Base-by-base conservation (phyloP, 2,888 invertebrate genomes). In the Latrodectus hesperus region DNA sequence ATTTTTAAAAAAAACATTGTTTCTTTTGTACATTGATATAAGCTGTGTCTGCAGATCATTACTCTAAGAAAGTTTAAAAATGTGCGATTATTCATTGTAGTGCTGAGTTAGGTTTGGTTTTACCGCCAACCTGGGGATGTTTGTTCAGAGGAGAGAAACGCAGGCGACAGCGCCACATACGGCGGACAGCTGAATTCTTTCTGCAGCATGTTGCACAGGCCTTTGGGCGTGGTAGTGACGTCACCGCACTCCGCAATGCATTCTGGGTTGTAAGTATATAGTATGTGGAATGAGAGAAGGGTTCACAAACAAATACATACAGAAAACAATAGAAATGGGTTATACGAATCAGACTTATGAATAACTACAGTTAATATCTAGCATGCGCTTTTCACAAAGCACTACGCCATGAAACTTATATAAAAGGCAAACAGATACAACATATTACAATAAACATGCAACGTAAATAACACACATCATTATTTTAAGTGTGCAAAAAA, bases 131-230 rank as follows among this genome's bases (percentile, higher is more conserved):
- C 88, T 88, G 89, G 89, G 76, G 84, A 89, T 67, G 86, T 79
- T 80, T 89, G 84, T 38, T 80, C 83, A 17, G 86, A 87, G 76
- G 84, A 70, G 65, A 79, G 84, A 89, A 89, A 90, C 26, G 90
- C 90, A 14, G 90, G 90, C 60, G 90, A 90, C 52, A 90, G 88
- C 72, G 90, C 90, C 74, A 90, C 84, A 73, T 90, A 90, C 17
- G 90, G 90, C 67, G 90, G 90, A 85, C 90, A 89, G 85, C 89
- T 89, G 85, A 90, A 90, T 78, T 90, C 90, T 89, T 90, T 90
- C 89, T 90, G 90, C 65, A 90, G 89, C 90, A 90, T 90, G 86
- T 90, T 89, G 89, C 90, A 90, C 79, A 90, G 88, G 77, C 90
- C 90, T 89, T 89, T 86, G 16, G 90, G 90, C 38, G 90, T 89